Base-by-base conservation (phyloP, 2,797 vertebrate genomes). In the Leuciscus waleckii region DNA sequence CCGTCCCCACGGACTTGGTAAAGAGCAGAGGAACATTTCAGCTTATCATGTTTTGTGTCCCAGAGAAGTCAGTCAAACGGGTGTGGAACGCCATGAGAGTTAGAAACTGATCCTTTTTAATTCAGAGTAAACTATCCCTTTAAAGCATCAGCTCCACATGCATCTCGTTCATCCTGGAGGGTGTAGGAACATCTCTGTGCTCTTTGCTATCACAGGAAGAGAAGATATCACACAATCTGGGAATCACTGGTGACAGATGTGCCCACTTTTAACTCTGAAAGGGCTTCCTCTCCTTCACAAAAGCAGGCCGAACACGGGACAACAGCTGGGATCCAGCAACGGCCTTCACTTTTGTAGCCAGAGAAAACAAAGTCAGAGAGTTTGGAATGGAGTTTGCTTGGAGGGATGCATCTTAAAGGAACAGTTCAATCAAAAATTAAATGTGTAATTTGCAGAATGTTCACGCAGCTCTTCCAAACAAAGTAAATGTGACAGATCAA, bases 151-250 rank as follows among this genome's bases (percentile, higher is more conserved):
- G 35, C 75, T 41, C 56, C 37, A 39, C 56, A 41, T 41, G 54
- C 14, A 37, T 56, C 29, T 19, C 21, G 13, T n/a, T 80, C 23
- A 70, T 29, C 46, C 4, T 5, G 11, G 32, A 58, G 39, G 19
- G 32, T 16, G 49, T 35, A 56, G 73, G 32, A 76, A 51, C 9
- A 1, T n/a, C 74, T 56, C 74, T 29, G 19, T 32, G 43, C 26
- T 75, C 46, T 75, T 21, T 32, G 71, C 43, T 32, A 51, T 70
- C 80, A 73, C 35, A 73, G 35, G 51, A 82, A 82, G 39, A 61
- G 37, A 32, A 75, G 35, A 46, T 56, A 26, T 14, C 2, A 70
- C 58, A 39, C 63, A 69, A 43, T 67, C n/a, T 56, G 58, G 32
- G 11, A 11, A 19, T 67, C 58, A 65, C 58, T 32, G 35, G 14